Conservation (phyloP, 2,888 invertebrate species). For the Megastigmus dorsalis region DNA sequence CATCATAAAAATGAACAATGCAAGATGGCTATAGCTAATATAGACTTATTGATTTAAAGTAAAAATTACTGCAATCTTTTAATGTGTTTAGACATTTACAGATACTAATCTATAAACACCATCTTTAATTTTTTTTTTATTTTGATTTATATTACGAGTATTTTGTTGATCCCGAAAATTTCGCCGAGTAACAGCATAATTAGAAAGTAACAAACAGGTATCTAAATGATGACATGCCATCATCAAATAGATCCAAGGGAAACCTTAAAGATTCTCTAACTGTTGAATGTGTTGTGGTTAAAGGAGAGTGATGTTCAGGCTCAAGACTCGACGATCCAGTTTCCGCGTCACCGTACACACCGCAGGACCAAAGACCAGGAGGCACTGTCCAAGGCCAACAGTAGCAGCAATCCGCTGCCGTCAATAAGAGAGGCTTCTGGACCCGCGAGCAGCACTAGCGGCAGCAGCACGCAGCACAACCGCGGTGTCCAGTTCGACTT, state of each 20-base stretch:
- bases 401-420: constrained; percentile 63
- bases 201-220: too few relatives aligned
- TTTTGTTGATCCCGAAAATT: too few relatives aligned
- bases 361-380: constrained; percentile 74
- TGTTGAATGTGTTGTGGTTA: too few relatives aligned
- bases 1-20: too few relatives aligned
- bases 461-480: constrained; percentile 71
- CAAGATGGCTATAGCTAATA: too few relatives aligned
- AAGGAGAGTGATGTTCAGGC: constrained; percentile 44
- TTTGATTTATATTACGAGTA: not conserved
- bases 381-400: constrained; percentile 66
- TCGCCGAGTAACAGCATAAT: too few relatives aligned
- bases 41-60: too few relatives aligned
- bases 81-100: not conserved
- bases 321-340: constrained; percentile 66
- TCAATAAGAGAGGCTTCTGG: constrained; percentile 66
- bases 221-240: too few relatives aligned
- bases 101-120: not conserved
- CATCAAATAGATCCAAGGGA: too few relatives aligned
- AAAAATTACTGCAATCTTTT: not conserved
- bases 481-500: constrained; percentile 84
- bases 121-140: not conserved
- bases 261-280: too few relatives aligned
- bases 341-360: constrained; percentile 70
- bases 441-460: constrained; percentile 43